Evolutionary conservation across 92 coral and sea anemone species (phyloP), one percentile per base, ranked within the genome.

Genomic region (Phymanthus crucifer): DNA sequence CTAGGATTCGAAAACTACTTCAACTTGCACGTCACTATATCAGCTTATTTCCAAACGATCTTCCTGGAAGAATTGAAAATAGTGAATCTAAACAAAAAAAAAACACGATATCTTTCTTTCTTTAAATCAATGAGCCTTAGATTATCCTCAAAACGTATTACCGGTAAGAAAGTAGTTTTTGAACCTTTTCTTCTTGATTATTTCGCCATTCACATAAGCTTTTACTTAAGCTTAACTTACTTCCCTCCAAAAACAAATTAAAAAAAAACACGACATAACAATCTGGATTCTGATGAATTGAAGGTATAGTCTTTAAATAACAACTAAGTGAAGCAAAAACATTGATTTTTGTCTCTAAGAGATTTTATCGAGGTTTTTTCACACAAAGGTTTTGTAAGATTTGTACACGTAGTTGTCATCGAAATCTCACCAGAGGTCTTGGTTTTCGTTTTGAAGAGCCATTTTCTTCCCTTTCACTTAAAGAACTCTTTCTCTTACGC

Each of bases 401-500:
- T 40, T 10, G 56, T 40, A 73, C 36, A 46, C 74, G 74, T 70
- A 70, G 40, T 1, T 6, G 34, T 23, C 23, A 70, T 43, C 16
- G n/a, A 9, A 70, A 21, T n/a, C 86, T 89, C 73, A 89, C 89
- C 84, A 85, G 61, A 34, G 83, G 64, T 1, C 79, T 6, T 21
- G 14, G 34, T 85, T 77, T 89, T 66, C 52, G 47, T 73, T 32
- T 79, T 13, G 71, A 32, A 67, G 40, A 29, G 45, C 89, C 89
- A 68, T 88, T 84, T 61, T 74, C 54, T 17, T 74, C 84, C 31
- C 58, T 43, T 23, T 88, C 88, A 13, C 26, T 70, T 3, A 77
- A 70, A 40, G 93, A 83, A 34, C 93, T 88, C 34, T 76, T 86
- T 70, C 93, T 86, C 69, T 89, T 89, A 27, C 87, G 82, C 71